These are phyloP conservation scores for Philaenus spumarius DNA, from an alignment of 1,140 invertebrate species.

Conservation along the genomic window DNA sequence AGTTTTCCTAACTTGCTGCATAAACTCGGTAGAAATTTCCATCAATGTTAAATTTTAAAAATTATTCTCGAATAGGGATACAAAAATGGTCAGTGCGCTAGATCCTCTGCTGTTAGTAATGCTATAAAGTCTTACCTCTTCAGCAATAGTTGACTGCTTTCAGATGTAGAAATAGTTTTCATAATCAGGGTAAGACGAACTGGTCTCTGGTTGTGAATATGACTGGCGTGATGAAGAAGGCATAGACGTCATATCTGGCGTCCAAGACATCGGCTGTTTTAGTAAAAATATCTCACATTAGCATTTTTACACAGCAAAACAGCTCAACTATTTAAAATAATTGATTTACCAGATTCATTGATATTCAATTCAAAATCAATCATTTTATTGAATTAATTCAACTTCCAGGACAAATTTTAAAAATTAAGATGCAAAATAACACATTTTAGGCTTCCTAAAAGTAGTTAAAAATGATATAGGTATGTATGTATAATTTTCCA, in stretches of 20 bases:
- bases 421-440: no score
- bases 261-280: slow-evolving; percentile 20
- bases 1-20: no score
- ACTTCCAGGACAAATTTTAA: no score
- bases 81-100: no score
- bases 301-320: no score
- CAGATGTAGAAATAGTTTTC: slow-evolving; percentile 30
- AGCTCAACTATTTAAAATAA: not conserved
- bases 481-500: no score
- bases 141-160: slow-evolving; percentile 6
- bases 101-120: no score
- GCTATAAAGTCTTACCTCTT: not conserved
- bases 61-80: not conserved
- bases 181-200: slow-evolving; percentile 24
- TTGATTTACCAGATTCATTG: not conserved
- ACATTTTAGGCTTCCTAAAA: no score
- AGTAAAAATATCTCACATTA: slow-evolving; percentile 5
- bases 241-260: slow-evolving; percentile 23
- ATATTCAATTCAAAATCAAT: no score
- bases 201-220: slow-evolving; percentile 20
- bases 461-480: no score
- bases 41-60: not conserved
- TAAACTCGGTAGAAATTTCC: not conserved
- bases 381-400: no score
- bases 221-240: slow-evolving; percentile 26